phyloP scores from a whole-genome alignment of 2,113 vertebrate genomes.

The Macroglossus sobrinus region DNA sequence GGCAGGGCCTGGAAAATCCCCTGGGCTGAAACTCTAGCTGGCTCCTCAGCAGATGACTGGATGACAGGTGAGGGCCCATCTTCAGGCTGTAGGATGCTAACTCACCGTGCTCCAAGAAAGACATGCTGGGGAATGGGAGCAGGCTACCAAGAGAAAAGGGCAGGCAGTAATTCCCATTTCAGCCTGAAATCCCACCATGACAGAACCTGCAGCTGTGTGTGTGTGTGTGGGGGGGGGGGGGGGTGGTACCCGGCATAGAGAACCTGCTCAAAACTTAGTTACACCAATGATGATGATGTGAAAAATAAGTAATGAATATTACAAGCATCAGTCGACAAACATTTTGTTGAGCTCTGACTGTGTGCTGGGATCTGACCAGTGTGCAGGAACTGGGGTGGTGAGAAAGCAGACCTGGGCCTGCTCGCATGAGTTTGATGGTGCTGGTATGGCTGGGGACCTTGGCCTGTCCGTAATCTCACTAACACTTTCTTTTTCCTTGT shows the following conservation, averaged over 20 bases:
- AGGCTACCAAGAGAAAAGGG: neutral
- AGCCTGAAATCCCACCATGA: neutral
- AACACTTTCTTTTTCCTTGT: neutral
- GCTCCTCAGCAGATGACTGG: neutral
- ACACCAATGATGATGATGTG: neutral
- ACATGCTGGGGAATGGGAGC: neutral
- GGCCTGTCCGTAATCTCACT: neutral
- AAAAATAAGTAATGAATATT: neutral
- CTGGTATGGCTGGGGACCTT: neutral
- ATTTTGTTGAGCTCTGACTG: neutral
- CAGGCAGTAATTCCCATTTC: neutral
- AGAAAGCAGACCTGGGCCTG: neutral
- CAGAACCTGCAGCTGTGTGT: neutral
- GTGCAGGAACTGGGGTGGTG: fast-evolving
- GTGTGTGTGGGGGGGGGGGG: neutral
- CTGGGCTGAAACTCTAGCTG: neutral
- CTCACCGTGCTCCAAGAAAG: neutral
- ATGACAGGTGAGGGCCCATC: neutral
- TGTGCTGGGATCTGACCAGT: neutral
- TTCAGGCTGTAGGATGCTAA: neutral
- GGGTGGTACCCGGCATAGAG: too few species aligned
- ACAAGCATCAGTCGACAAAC: neutral
- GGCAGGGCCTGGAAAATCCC: neutral
- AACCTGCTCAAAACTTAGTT: neutral
- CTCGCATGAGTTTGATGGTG: fast-evolving